phyloP scores from a whole-genome alignment of 1,140 invertebrate species.

The Zelostemma sp. region DNA sequence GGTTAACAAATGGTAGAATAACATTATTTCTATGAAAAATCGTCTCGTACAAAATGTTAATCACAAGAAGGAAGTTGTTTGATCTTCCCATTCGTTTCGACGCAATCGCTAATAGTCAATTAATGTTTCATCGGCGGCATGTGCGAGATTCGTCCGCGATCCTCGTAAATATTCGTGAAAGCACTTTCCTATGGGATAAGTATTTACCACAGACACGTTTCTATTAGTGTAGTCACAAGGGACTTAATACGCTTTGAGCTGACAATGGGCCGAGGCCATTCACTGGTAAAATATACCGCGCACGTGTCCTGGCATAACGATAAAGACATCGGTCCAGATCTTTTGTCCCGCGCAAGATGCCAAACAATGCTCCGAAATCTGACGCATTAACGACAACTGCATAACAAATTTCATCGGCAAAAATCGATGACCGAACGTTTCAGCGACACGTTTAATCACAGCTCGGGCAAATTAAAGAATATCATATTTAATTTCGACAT shows the following conservation, averaged over 20 bases:
- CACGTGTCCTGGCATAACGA: conserved; percentile 58
- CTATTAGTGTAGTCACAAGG: conserved; percentile 28
- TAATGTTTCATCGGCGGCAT: not conserved
- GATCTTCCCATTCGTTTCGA: too few species aligned
- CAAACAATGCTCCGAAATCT: conserved; percentile 28
- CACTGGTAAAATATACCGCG: conserved; percentile 61
- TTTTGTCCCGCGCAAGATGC: conserved; percentile 48
- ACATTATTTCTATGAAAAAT: conserved; percentile 16
- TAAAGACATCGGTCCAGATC: conserved; percentile 56
- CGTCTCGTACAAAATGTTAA: not conserved
- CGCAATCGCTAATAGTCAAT: not conserved
- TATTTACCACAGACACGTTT: conserved; percentile 50
- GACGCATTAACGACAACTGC: conserved; percentile 57
- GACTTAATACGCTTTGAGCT: conserved; percentile 53
- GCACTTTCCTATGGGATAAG: conserved; percentile 22
- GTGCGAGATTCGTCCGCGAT: not conserved
- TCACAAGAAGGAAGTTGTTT: too few species aligned
- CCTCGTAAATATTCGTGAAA: conserved; percentile 4
- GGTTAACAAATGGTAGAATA: conserved; percentile 29
- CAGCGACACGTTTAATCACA: too few species aligned
- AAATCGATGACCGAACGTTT: too few species aligned
- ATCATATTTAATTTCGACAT: too few species aligned
- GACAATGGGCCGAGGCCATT: conserved; percentile 64
- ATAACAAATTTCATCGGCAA: conserved; percentile 53
- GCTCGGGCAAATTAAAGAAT: too few species aligned